A percentile compares a stretch with the other conserved stretches of the same genome.
Conservation (phyloP, 2,113 vertebrate species). For the Coturnix japonica region DNA sequence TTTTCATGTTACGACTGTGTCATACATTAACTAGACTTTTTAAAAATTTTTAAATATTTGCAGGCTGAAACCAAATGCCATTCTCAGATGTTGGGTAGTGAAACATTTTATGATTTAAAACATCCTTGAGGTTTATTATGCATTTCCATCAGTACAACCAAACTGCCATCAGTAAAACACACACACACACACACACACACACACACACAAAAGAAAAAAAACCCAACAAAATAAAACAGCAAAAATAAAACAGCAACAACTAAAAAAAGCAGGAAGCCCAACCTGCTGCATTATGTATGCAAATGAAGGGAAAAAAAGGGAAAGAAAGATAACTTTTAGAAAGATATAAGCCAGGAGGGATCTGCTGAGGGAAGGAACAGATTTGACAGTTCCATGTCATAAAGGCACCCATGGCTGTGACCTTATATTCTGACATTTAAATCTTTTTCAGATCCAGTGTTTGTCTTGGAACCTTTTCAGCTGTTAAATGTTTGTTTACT, state of each 20-base stretch:
- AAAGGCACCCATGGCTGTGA: neutral
- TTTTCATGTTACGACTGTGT: neutral
- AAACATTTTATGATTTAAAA: neutral
- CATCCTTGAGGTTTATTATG: neutral
- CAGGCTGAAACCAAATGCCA: neutral
- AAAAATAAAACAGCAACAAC: neutral
- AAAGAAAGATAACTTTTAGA: neutral
- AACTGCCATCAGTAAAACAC: neutral
- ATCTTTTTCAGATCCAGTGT: neutral
- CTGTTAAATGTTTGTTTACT: neutral
- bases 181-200: no score
- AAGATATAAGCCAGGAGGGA: neutral
- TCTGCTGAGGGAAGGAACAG: neutral
- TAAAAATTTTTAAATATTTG: neutral
- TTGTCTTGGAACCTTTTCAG: neutral
- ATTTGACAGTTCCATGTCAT: neutral
- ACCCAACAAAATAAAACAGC: no score
- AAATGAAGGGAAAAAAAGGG: neutral
- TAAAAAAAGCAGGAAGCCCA: neutral
- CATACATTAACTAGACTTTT: neutral
- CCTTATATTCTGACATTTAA: neutral
- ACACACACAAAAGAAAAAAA: no score
- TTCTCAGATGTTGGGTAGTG: neutral
- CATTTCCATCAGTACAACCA: neutral
- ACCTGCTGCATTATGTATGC: neutral